A percentile compares a stretch with the other conserved stretches of the same genome.
phyloP scores from a whole-genome alignment of 2,797 vertebrate species.

The Notolepis coatsorum region DNA sequence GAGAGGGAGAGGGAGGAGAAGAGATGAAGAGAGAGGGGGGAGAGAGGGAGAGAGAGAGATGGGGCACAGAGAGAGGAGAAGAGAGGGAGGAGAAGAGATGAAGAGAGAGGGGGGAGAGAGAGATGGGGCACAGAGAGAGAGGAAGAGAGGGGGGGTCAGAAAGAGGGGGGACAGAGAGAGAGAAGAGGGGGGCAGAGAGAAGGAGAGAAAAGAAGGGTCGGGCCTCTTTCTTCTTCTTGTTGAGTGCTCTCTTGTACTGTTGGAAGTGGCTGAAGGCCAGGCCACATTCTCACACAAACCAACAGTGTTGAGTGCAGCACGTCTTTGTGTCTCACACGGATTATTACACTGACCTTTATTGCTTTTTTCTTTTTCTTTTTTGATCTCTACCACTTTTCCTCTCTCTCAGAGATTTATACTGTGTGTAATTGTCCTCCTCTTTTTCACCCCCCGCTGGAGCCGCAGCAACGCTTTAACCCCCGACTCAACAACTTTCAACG shows the following conservation, averaged over 20 bases:
- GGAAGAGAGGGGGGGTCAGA: neutral
- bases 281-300: constrained; percentile 68
- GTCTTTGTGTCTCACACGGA: constrained; percentile 64
- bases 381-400: constrained; percentile 34
- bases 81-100: neutral
- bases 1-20: constrained; percentile 66
- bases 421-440: neutral
- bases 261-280: constrained; percentile 76
- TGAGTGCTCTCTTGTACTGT: constrained; percentile 68
- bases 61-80: neutral
- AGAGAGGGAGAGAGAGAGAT: constrained; percentile 16
- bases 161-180: neutral
- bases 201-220: constrained; percentile 57
- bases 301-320: constrained; percentile 46
- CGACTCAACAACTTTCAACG: no score
- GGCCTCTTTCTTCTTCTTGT: constrained; percentile 70
- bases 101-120: neutral
- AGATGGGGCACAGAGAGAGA: neutral
- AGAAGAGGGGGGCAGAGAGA: neutral
- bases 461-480: no score
- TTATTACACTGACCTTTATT: constrained; percentile 54
- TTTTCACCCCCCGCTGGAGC: neutral
- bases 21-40: no score
- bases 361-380: constrained; percentile 10
- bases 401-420: neutral